phyloP scores from a whole-genome alignment of 1,140 invertebrate genomes.

The Diachasmimorpha longicaudata region DNA sequence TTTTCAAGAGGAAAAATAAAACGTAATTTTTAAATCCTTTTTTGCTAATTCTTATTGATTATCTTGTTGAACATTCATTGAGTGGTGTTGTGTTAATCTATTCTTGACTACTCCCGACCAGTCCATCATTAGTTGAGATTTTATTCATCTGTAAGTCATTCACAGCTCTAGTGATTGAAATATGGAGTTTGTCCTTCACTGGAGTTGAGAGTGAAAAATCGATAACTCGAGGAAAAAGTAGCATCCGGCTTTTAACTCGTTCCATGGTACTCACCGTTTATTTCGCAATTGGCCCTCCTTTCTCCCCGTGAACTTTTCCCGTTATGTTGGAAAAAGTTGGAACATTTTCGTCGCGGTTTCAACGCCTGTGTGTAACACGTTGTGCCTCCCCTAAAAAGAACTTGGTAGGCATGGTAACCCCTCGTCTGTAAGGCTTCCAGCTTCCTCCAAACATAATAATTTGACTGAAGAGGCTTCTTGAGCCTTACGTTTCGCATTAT shows the following conservation, averaged over 20 bases:
- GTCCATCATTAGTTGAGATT: too few species aligned
- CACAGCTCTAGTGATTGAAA: background rate
- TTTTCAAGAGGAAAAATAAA: too few species aligned
- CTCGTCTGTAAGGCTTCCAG: constrained; percentile 18
- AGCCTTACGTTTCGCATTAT: background rate
- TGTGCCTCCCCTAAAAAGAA: constrained; percentile 2
- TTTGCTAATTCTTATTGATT: too few species aligned
- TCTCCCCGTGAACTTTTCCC: constrained; percentile 16
- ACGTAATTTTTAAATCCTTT: too few species aligned
- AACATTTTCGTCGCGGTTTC: constrained; percentile 22
- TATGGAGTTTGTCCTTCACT: background rate
- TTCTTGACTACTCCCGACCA: too few species aligned
- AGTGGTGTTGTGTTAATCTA: too few species aligned
- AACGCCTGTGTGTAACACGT: constrained; percentile 17
- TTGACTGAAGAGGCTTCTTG: background rate
- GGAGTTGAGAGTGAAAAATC: background rate
- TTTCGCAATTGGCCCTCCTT: constrained; percentile 16
- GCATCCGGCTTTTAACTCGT: constrained; percentile 19
- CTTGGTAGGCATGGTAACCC: constrained; percentile 8
- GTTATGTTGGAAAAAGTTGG: constrained; percentile 21
- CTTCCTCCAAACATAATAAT: constrained; percentile 19
- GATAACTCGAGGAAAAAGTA: background rate
- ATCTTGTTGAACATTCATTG: too few species aligned
- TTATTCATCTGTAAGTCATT: too few species aligned
- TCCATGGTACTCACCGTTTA: constrained; percentile 8